Base-by-base conservation (phyloP, 2,797 vertebrate species). In the Morelia viridis region DNA sequence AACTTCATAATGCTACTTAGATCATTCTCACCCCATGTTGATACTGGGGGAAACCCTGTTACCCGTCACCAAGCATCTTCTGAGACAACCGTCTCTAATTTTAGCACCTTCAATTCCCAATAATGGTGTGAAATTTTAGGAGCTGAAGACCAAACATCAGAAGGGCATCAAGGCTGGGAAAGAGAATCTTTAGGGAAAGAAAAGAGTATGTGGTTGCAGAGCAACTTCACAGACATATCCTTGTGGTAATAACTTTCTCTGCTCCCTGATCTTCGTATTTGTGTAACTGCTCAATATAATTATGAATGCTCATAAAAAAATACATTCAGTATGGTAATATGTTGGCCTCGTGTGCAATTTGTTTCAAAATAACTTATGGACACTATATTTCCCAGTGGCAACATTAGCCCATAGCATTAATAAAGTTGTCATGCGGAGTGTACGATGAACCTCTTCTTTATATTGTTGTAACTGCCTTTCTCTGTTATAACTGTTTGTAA, bases 381-480 rank as follows among this genome's bases (percentile, higher is more conserved):
- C 64, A 61, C 61, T 92, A 60, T 90, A 89, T 93, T 96, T 94
- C 90, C 87, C 89, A 87, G 57, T 93, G 84, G 96, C 50, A 64
- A 88, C 92, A 92, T 94, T 80, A 92, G 94, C 94, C 93, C 94
- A 1, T 41, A 80, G 92, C 86, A 83, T 91, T 90, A 96, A 95
- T 96, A 95, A 97, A 97, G 80, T 95, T 96, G 96, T 96, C 96
- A 94, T 91, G 85, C 83, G 58, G 91, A 50, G 91, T 83, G n/a
- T 0, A 64, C 93, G 96, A 96, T 91, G 91, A 92, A 96, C 95
- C 95, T 87, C 92, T 80, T 80, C 71, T 96, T 93, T 96, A 94
- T 96, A 95, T 95, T 93, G 93, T 95, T 94, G 57, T 91, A 95
- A 96, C 94, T 93, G 94, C 92, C 93, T 96, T 94, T 95, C 92